Conservation (phyloP, 2,888 invertebrate species). For the Eristalinus aeneus region DNA sequence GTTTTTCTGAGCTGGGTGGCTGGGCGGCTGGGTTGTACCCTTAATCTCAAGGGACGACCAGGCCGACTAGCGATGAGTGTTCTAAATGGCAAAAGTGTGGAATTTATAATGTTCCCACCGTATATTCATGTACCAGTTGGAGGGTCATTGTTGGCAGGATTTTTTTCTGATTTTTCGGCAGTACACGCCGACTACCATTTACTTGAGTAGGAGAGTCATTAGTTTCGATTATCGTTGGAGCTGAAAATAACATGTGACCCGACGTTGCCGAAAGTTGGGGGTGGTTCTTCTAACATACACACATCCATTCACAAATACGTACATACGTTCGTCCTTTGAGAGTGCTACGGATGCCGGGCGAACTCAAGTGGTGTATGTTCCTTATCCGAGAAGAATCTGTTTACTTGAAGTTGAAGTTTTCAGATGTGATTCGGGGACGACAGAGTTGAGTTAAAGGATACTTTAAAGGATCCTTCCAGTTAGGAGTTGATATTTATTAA, state of each 20-base stretch:
- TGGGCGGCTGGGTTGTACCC: not conserved
- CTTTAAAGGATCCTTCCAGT: conserved; percentile 37
- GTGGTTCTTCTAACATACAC: not conserved
- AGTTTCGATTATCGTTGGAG: conserved; percentile 64
- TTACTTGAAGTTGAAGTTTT: conserved; percentile 43
- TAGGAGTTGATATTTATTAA: conserved; percentile 58
- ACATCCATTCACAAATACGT: not conserved
- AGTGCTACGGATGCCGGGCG: conserved; percentile 14
- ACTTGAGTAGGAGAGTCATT: conserved; percentile 55
- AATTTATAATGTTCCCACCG: conserved; percentile 48
- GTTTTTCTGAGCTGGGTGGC: not conserved
- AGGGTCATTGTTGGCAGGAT: conserved; percentile 23
- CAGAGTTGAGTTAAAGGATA: conserved; percentile 28
- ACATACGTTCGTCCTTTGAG: not conserved
- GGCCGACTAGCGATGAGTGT: conserved; percentile 29
- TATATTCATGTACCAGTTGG: conserved; percentile 11
- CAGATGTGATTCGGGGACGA: conserved; percentile 31
- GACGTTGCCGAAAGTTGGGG: conserved; percentile 33
- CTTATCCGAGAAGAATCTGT: conserved; percentile 7
- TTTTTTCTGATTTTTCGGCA: conserved; percentile 24
- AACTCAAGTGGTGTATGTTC: conserved; percentile 26
- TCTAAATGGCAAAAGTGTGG: conserved; percentile 40
- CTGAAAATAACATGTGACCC: conserved; percentile 62
- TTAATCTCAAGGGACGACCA: conserved; percentile 32
- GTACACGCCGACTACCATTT: not conserved